A percentile compares a stretch with the other conserved stretches of the same genome.
Evolutionary conservation across 1,140 invertebrate genomes (phyloP).

Genomic region (Brachionus plicatilis): DNA sequence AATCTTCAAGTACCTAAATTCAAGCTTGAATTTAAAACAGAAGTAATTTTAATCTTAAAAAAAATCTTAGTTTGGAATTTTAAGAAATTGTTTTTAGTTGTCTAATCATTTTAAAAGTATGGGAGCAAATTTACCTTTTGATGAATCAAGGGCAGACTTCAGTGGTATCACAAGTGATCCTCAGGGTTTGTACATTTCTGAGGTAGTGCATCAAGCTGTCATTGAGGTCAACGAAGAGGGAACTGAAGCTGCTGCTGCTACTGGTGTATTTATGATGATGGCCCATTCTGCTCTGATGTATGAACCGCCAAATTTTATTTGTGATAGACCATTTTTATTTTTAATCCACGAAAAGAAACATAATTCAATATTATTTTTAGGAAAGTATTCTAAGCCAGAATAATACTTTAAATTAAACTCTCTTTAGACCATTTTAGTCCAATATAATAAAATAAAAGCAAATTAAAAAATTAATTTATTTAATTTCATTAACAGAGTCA

Average conservation of each 20-base stretch:
- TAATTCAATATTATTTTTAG: not conserved
- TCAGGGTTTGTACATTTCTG: constrained; percentile 44
- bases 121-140: constrained; percentile 2
- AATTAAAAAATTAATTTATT: too few species aligned
- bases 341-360: constrained; percentile 32
- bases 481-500: too few species aligned
- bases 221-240: constrained; percentile 60
- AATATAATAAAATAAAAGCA: too few species aligned
- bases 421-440: too few species aligned
- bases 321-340: constrained; percentile 31
- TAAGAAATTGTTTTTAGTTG: not conserved
- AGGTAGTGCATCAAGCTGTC: constrained; percentile 58
- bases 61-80: not conserved
- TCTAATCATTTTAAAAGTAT: constrained; percentile 24
- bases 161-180: constrained; percentile 44
- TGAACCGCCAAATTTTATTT: not conserved
- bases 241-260: constrained; percentile 55
- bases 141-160: constrained; percentile 37
- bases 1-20: constrained; percentile 49
- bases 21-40: constrained; percentile 44
- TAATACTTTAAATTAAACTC: not conserved
- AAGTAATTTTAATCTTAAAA: constrained; percentile 46
- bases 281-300: not conserved
- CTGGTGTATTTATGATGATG: constrained; percentile 45
- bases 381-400: constrained; percentile 12